A percentile compares a stretch with the other conserved stretches of the same genome.
These are phyloP conservation scores for Chironomus riparius DNA, from an alignment of 2,888 invertebrate genomes.

Conservation along the genomic window DNA sequence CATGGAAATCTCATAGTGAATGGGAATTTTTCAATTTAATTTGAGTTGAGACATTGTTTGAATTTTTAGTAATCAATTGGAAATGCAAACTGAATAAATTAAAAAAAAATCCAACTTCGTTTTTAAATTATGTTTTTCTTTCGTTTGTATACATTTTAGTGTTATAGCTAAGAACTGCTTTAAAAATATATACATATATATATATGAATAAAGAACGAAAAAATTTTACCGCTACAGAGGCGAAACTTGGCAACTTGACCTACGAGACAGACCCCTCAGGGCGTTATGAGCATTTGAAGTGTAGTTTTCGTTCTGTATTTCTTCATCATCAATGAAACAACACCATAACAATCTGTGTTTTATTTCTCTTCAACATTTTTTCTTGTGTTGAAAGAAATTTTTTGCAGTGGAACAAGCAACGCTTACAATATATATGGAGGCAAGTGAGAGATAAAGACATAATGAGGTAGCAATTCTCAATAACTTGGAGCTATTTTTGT, in stretches of 20 bases:
- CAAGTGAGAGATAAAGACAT: conserved; percentile 22
- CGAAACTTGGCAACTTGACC: conserved; percentile 27
- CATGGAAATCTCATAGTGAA: conserved; percentile 23
- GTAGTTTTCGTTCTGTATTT: conserved; percentile 8
- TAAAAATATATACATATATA: not conserved
- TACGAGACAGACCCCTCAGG: conserved; percentile 22
- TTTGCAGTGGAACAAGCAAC: no score
- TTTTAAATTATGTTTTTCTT: no score
- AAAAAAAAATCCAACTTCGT: not conserved
- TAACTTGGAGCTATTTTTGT: conserved; percentile 24
- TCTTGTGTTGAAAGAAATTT: not conserved
- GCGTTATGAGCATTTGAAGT: conserved; percentile 19
- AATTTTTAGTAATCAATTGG: conserved; percentile 26
- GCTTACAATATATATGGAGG: not conserved
- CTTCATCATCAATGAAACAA: conserved; percentile 24
- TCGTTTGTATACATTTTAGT: not conserved
- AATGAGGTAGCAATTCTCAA: conserved; percentile 25
- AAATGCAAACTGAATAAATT: conserved; percentile 26
- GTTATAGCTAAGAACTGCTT: not conserved
- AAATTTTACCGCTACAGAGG: conserved; percentile 21
- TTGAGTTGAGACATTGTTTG: conserved; percentile 25
- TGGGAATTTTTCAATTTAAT: conserved; percentile 22
- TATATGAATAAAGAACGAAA: not conserved
- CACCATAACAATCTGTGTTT: conserved; percentile 16
- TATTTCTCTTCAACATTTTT: not conserved